A percentile compares a stretch with the other conserved stretches of the same genome.
phyloP scores from a whole-genome alignment of 1,140 invertebrate species.

The Bombus affinis region DNA sequence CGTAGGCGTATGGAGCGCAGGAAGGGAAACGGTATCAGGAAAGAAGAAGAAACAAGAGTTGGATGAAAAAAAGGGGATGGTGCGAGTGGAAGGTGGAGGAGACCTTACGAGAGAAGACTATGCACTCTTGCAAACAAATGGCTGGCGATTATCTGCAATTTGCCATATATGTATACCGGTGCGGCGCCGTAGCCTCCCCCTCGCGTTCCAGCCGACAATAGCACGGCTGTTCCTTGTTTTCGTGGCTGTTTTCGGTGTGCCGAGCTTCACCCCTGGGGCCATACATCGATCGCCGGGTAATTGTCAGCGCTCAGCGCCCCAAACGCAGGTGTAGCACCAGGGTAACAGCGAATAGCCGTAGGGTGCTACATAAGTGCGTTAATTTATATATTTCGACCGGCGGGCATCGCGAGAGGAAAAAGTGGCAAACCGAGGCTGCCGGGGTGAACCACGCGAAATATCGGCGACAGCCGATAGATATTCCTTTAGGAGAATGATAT shows the following conservation, averaged over 20 bases:
- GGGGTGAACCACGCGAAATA: slow-evolving; percentile 42
- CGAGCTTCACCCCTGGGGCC: slow-evolving; percentile 72
- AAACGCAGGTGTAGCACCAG: slow-evolving; percentile 75
- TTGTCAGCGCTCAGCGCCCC: slow-evolving; percentile 80
- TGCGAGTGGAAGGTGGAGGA: neutral
- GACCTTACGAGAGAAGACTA: slow-evolving; percentile 49
- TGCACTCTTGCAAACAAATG: slow-evolving; percentile 80
- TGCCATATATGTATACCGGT: slow-evolving; percentile 62
- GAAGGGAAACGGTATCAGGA: slow-evolving; percentile 14
- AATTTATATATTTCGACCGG: slow-evolving; percentile 73
- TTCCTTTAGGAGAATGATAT: neutral
- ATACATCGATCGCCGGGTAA: slow-evolving; percentile 81
- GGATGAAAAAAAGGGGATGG: slow-evolving; percentile 46
- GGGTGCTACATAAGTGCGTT: slow-evolving; percentile 76
- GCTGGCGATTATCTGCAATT: slow-evolving; percentile 80
- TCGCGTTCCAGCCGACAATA: slow-evolving; percentile 67
- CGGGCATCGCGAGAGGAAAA: slow-evolving; percentile 40
- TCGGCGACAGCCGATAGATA: slow-evolving; percentile 13
- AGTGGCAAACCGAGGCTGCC: slow-evolving; percentile 39
- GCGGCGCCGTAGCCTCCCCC: slow-evolving; percentile 33
- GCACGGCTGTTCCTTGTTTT: slow-evolving; percentile 66
- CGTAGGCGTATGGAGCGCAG: slow-evolving; percentile 74
- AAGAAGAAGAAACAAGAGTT: slow-evolving; percentile 56
- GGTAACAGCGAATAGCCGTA: slow-evolving; percentile 65
- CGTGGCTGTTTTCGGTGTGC: slow-evolving; percentile 70